Evolutionary conservation across 1,140 invertebrate genomes (phyloP), one percentile per base, ranked within the genome.

Genomic region (Drosophila santomea): DNA sequence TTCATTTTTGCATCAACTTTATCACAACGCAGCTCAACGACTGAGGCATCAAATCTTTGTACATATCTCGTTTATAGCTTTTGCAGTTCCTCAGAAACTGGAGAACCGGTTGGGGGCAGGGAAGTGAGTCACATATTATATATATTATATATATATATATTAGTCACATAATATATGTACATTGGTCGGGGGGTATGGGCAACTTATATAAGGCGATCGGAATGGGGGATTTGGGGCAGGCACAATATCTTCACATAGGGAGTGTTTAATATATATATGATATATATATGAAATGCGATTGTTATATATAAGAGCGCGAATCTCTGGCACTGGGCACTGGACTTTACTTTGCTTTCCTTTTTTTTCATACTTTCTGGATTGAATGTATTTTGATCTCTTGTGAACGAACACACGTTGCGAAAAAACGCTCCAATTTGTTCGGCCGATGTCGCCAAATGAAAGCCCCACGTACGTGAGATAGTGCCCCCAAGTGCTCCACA

Each of bases 271-370:
- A 20, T 2, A 43, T 39, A 39, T 39, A 0, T n/a, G 43, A 56
- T 56, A 48, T n/a, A n/a, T 39, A 39, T 17, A 32, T 32, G 28
- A 32, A 32, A 32, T 32, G 28, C 28, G 28, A 8, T 55, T 50
- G 8, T 17, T 17, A 17, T 8, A n/a, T 8, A 20, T 48, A 11
- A 41, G 50, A 71, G 43, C 56, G 20, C 35, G 36, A 47, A 36
- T 71, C 43, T 71, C 51, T 71, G 63, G 35, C 73, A 81, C 79
- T 73, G 79, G 57, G 67, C 78, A 81, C 79, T 81, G 48, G 47
- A 55, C 44, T 74, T 71, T 39, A 20, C 36, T 56, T 55, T 39
- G 25, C 38, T 57, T 35, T 28, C 32, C 25, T 50, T 50, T 48
- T n/a, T 38, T 39, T 41, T 57, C 12, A 15, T 25, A n/a, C 23